Conservation (phyloP, 2,113 vertebrate species). For the Heloderma charlesbogerti region DNA sequence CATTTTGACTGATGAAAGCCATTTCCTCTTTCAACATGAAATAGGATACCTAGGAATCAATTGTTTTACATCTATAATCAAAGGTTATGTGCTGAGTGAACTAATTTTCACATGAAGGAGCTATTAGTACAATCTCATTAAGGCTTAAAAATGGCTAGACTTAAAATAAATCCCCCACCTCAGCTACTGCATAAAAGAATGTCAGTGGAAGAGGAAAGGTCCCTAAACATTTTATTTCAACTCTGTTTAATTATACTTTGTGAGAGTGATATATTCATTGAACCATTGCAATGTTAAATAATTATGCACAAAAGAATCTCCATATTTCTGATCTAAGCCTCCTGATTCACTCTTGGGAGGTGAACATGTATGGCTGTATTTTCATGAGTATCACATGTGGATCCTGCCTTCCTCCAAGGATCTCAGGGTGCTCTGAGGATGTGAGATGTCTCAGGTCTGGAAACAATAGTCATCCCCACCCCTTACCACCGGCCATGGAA, state of each 20-base stretch:
- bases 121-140: slow-evolving; percentile 4
- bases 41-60: slow-evolving; percentile 6
- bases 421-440: no score
- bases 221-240: slow-evolving; percentile 5
- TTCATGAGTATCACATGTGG: background rate
- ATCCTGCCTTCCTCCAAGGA: background rate
- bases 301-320: background rate
- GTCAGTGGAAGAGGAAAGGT: background rate
- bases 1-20: slow-evolving; percentile 37
- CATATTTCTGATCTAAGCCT: background rate
- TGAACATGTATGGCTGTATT: background rate
- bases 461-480: no score
- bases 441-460: background rate
- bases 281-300: background rate
- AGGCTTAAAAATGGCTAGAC: slow-evolving; percentile 19
- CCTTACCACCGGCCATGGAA: no score
- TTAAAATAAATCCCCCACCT: background rate
- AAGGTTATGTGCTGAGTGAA: slow-evolving; percentile 28
- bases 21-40: slow-evolving; percentile 13
- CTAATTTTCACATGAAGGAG: slow-evolving; percentile 22
- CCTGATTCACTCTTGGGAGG: background rate
- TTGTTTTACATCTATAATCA: slow-evolving; percentile 21
- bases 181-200: background rate
- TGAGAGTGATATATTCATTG: background rate
- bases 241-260: background rate